Evolutionary conservation across 2,888 invertebrate genomes (phyloP), one percentile per base, ranked within the genome.

Genomic region (Tinea semifulvella): DNA sequence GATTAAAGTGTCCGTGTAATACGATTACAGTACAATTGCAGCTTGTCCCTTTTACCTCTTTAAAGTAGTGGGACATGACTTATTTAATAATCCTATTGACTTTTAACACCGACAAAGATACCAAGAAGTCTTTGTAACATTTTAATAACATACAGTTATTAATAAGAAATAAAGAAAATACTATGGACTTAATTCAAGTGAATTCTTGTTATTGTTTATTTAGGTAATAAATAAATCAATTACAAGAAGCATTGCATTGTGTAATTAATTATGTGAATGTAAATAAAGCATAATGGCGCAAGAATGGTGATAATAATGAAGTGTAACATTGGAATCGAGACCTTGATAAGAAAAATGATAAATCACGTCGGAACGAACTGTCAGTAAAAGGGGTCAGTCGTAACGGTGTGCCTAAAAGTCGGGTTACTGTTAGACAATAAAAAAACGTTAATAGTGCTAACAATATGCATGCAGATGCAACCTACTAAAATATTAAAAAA

Each of bases 11-110:
- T 22, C 19, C 22, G 22, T 22, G 57, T 68, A 74, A 74, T 73
- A 58, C 68, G 71, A 73, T 74, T 74, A 73, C 56, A 51, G 56
- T 47, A 49, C 58, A 60, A 61, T 68, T 60, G 58, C 56, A 13
- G 3, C 36, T 36, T 36, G 36, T 16, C 8, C 31, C 18, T 20
- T 22, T 40, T 40, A 40, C 40, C 22, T 40, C 40, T 22, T 40
- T 22, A 13, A 40, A 11, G 16, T 14, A 38, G 13, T n/a, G 5
- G 11, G 7, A 11, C 13, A 22, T 22, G 13, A 22, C 22, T n/a
- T 22, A 22, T 40, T 31, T 13, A 40, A 22, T 40, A 40, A 40
- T 20, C 40, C 40, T 20, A 40, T 40, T 18, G 16, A 18, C 36
- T 18, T 36, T 16, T 18, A 36, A 36, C 36, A 36, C 36, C 31